A percentile compares a stretch with the other conserved stretches of the same genome.
Conservation (phyloP, 1,140 invertebrate genomes). For the Eufriesea mexicana region DNA sequence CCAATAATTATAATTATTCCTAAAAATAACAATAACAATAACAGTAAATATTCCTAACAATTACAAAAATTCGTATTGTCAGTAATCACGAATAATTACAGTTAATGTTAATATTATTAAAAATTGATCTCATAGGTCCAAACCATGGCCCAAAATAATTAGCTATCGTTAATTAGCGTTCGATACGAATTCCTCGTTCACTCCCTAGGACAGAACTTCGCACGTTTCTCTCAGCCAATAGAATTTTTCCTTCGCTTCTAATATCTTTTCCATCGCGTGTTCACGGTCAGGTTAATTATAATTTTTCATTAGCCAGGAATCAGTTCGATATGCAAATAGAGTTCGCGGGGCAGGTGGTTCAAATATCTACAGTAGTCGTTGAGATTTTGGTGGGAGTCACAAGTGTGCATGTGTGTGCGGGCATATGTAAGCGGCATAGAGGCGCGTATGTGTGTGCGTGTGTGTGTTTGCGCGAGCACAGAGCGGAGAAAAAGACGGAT, state of each 20-base stretch:
- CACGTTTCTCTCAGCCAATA: neutral
- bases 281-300: neutral
- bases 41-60: too few species aligned
- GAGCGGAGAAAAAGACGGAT: constrained; percentile 41
- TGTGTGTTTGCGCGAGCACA: constrained; percentile 3
- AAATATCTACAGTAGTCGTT: neutral
- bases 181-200: too few species aligned
- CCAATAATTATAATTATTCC: too few species aligned
- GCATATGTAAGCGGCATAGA: neutral
- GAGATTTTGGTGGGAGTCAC: constrained; percentile 32
- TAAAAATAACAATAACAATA: too few species aligned
- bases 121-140: too few species aligned
- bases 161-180: too few species aligned
- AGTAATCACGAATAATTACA: too few species aligned
- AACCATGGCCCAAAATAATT: too few species aligned
- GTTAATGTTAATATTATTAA: too few species aligned
- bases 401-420: neutral
- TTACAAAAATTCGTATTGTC: too few species aligned
- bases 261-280: neutral
- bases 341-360: constrained; percentile 6
- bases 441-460: neutral
- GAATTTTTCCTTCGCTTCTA: neutral
- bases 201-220: neutral
- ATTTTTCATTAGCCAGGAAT: neutral
- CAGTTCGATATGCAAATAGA: neutral